These are phyloP conservation scores for Formica exsecta DNA, from an alignment of 1,140 invertebrate species.

Conservation along the genomic window DNA sequence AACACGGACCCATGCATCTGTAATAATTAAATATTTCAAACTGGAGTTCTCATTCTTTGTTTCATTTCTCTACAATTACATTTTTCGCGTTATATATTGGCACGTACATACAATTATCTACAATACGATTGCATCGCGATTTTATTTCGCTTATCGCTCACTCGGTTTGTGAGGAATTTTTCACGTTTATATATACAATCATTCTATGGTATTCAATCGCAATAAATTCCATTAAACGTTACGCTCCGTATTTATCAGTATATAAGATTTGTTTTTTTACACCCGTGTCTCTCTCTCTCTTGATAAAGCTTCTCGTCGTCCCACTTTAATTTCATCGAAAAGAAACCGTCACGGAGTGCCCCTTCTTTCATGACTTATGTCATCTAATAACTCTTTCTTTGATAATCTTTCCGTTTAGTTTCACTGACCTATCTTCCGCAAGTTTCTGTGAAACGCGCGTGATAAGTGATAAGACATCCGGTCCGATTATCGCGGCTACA, in stretches of 20 bases:
- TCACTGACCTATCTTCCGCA: slow-evolving; percentile 53
- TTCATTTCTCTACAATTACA: neutral
- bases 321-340: slow-evolving; percentile 18
- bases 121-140: neutral
- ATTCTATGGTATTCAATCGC: neutral
- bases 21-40: too few relatives aligned
- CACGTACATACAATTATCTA: neutral
- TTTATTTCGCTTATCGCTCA: slow-evolving; percentile 12
- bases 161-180: neutral
- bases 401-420: slow-evolving; percentile 28
- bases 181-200: slow-evolving; percentile 12
- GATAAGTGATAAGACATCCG: slow-evolving; percentile 57
- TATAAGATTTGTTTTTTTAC: slow-evolving; percentile 22
- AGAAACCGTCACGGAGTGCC: neutral
- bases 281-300: neutral
- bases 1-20: too few relatives aligned
- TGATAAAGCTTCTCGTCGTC: slow-evolving; percentile 11
- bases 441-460: neutral
- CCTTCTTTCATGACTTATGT: neutral
- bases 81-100: neutral
- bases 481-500: slow-evolving; percentile 39
- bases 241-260: slow-evolving; percentile 15
- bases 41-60: too few relatives aligned
- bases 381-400: slow-evolving; percentile 18
- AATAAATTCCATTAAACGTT: slow-evolving; percentile 31